A percentile compares a stretch with the other conserved stretches of the same genome.
These are phyloP conservation scores for Megathymus violae DNA, from an alignment of 1,140 invertebrate genomes.

Conservation along the genomic window DNA sequence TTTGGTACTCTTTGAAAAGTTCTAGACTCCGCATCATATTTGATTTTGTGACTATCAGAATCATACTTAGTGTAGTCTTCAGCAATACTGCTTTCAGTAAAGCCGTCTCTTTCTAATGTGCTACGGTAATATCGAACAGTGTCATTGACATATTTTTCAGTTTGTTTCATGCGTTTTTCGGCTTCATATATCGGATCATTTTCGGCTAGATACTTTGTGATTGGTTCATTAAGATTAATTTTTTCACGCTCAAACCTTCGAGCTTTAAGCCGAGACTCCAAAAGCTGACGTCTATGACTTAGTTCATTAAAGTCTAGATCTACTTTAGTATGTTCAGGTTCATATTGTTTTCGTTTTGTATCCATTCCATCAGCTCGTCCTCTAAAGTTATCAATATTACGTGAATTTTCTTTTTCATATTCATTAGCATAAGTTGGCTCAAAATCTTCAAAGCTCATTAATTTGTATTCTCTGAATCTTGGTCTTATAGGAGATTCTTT, in stretches of 20 bases:
- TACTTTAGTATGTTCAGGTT: constrained; percentile 69
- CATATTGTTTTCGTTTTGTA: constrained; percentile 83
- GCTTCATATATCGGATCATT: constrained; percentile 81
- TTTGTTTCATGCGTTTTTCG: constrained; percentile 79
- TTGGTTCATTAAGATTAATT: constrained; percentile 64
- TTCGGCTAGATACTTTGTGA: constrained; percentile 75
- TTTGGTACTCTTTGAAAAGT: constrained; percentile 70
- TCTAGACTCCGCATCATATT: constrained; percentile 71
- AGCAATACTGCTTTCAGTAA: constrained; percentile 65
- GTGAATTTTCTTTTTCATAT: constrained; percentile 59
- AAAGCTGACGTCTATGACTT: constrained; percentile 88
- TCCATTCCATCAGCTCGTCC: constrained; percentile 88
- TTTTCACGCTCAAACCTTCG: constrained; percentile 80
- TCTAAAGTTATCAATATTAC: constrained; percentile 81
- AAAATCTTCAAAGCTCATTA: constrained; percentile 75
- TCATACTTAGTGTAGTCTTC: constrained; percentile 76
- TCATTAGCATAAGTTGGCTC: constrained; percentile 80
- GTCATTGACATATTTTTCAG: constrained; percentile 83
- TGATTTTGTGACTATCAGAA: constrained; percentile 64
- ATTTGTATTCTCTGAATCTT: constrained; percentile 75
- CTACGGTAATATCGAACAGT: constrained; percentile 81
- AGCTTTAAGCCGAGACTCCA: constrained; percentile 89
- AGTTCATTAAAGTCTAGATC: constrained; percentile 84
- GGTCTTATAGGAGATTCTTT: constrained; percentile 79
- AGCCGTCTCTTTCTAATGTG: constrained; percentile 73